phyloP scores from a whole-genome alignment of 2,888 invertebrate species.

The Glyphotaelius pellucidus region DNA sequence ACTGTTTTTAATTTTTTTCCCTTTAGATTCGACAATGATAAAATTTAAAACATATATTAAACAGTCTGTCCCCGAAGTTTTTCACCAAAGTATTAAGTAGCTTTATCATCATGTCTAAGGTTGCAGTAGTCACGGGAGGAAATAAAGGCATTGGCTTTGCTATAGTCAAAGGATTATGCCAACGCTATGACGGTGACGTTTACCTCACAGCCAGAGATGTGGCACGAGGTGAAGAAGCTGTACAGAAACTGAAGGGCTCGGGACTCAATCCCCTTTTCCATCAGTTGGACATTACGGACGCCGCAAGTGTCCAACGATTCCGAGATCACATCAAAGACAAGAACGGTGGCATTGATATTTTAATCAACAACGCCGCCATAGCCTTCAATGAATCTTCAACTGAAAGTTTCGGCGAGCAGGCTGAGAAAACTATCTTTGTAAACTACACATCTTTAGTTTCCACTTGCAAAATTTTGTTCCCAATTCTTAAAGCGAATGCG shows the following conservation, averaged over 20 bases:
- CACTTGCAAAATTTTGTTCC: conserved; percentile 84
- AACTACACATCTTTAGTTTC: conserved; percentile 84
- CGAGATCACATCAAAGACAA: conserved; percentile 78
- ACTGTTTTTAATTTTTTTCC: background rate
- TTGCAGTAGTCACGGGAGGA: conserved; percentile 81
- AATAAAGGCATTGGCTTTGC: conserved; percentile 86
- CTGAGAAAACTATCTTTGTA: conserved; percentile 81
- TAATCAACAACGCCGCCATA: conserved; percentile 88
- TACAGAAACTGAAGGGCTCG: conserved; percentile 77
- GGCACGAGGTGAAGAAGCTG: conserved; percentile 78
- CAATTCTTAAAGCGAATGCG: conserved; percentile 83
- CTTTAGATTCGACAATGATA: background rate
- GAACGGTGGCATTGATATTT: conserved; percentile 83
- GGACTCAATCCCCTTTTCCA: conserved; percentile 80
- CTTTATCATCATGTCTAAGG: conserved; percentile 67
- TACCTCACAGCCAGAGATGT: conserved; percentile 83
- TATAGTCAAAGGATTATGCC: conserved; percentile 82
- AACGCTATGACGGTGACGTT: conserved; percentile 82
- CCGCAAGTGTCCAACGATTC: conserved; percentile 78
- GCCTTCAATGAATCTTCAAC: conserved; percentile 79
- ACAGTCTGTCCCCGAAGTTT: background rate
- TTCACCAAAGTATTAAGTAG: background rate
- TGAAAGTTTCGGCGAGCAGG: conserved; percentile 82
- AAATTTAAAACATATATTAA: background rate
- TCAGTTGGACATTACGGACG: conserved; percentile 82